Conservation (phyloP, 2,113 vertebrate species). For the Phoxinus phoxinus region DNA sequence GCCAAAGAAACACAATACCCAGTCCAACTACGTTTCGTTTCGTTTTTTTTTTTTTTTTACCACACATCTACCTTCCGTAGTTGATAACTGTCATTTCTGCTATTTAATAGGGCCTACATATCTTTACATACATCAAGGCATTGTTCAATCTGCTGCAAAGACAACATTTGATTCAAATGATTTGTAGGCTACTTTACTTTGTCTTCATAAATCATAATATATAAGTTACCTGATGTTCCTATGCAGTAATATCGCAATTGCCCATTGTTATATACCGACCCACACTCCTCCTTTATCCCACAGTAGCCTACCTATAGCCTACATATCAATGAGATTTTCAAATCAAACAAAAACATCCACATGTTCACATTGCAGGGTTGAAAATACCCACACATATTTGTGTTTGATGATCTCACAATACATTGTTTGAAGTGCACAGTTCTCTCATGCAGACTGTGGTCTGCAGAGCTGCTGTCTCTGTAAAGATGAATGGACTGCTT, state of each 20-base stretch:
- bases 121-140: no score
- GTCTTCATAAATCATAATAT: background rate
- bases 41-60: no score
- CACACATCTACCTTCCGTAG: background rate
- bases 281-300: background rate
- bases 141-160: background rate
- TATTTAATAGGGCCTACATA: background rate
- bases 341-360: slow-evolving; percentile 32
- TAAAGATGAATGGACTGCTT: slow-evolving; percentile 43
- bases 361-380: slow-evolving; percentile 10
- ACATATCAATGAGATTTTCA: slow-evolving; percentile 35
- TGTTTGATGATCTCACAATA: slow-evolving; percentile 37
- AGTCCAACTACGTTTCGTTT: no score
- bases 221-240: background rate
- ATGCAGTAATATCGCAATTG: background rate
- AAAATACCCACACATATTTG: slow-evolving; percentile 19
- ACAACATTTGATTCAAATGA: background rate
- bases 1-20: no score
- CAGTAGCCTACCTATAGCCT: no score
- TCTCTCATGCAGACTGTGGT: slow-evolving; percentile 2
- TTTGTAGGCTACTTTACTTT: background rate
- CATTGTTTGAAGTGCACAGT: slow-evolving; percentile 38
- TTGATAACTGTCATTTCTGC: background rate
- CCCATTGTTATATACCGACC: background rate
- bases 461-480: slow-evolving; percentile 22